Base-by-base conservation (phyloP, 2,113 vertebrate genomes). In the Mola mola region DNA sequence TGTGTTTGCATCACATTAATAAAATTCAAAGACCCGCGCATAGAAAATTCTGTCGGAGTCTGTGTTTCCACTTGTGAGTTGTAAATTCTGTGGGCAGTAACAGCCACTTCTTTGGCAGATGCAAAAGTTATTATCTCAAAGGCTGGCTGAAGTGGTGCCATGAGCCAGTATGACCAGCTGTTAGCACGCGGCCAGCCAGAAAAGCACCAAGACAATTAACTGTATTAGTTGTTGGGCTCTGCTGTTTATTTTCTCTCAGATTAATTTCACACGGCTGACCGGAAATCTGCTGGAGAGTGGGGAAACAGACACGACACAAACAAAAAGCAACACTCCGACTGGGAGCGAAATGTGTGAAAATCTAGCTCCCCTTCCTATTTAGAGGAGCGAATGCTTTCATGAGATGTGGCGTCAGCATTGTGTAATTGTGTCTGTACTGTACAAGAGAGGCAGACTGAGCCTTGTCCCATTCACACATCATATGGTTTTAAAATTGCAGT, bases 1-100 rank as follows among this genome's bases (percentile, higher is more conserved):
- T 94, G 93, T 96, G 96, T 97, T 98, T 98, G 97, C 96, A 98
- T 99, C 95, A 92, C 95, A 99, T 99, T 98, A 99, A 99, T 98
- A 97, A 94, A 98, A 98, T 98, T 99, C 96, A 98, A 98, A 99
- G 96, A 94, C 92, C 95, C 93, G 92, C 93, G 94, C 95, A 96
- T 96, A 94, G 94, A 95, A 95, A 95, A 97, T 97, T 95, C 95
- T 93, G 93, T 93, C 84, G 90, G 91, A 94, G 94, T 93, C 94
- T 93, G 92, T 92, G 93, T 94, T 93, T 94, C 93, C 95, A 95
- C 95, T 95, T 94, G 96, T 93, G 95, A 95, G 95, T 94, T 95
- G 95, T 95, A 94, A 95, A 97, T 96, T 98, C 93, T 94, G 94
- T 94, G 96, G 94, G 95, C 95, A 95, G 96, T 93, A 85, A 93